A percentile compares a stretch with the other conserved stretches of the same genome.
Evolutionary conservation across 2,888 invertebrate genomes (phyloP).

Genomic region (Agonopterix alstromeriana): DNA sequence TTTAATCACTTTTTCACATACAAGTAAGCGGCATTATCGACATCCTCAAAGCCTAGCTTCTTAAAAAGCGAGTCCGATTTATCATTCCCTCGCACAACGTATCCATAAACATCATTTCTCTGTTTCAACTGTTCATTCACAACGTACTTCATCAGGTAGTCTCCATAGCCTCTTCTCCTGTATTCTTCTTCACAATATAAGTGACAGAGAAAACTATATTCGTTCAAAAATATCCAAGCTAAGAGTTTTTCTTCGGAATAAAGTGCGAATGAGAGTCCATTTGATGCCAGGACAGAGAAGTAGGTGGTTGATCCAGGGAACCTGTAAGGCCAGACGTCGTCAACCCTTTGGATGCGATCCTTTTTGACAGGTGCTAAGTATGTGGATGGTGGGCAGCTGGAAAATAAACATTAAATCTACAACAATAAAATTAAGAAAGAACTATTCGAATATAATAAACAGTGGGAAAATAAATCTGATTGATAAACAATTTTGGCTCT

Average conservation of each 20-base stretch:
- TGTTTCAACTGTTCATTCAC: conserved; percentile 14
- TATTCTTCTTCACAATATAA: conserved; percentile 20
- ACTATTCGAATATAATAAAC: no score
- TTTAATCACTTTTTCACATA: no score
- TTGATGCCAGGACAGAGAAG: no score
- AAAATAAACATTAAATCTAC: no score
- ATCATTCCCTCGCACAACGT: no score
- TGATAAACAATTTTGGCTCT: no score
- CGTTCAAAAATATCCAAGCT: conserved; percentile 27
- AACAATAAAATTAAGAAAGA: no score
- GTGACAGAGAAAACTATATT: conserved; percentile 21
- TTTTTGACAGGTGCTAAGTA: conserved; percentile 4
- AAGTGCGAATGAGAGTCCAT: conserved; percentile 14
- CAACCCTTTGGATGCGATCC: conserved; percentile 14
- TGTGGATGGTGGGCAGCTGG: not conserved
- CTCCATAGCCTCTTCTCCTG: conserved; percentile 22
- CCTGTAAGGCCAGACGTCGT: conserved; percentile 20
- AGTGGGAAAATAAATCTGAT: no score
- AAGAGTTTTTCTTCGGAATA: conserved; percentile 18
- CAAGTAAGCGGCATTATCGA: no score
- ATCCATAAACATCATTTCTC: no score
- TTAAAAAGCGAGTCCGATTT: no score
- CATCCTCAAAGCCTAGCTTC: no score
- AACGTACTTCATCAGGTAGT: conserved; percentile 18
- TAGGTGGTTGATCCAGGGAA: conserved; percentile 9